phyloP scores from a whole-genome alignment of 1,140 invertebrate species.

The Euglossa dilemma region DNA sequence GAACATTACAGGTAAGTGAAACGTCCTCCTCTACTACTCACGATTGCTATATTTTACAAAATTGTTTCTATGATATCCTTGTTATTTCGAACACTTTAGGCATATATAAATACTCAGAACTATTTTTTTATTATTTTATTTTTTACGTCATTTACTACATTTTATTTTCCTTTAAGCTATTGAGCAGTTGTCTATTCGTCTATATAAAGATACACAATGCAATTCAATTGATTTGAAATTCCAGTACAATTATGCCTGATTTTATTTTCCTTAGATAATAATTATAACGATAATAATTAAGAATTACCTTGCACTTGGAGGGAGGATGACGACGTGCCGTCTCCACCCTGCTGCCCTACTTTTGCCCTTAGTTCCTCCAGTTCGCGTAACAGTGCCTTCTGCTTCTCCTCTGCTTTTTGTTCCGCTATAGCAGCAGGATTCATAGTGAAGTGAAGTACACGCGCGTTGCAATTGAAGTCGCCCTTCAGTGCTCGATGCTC shows the following conservation, averaged over 20 bases:
- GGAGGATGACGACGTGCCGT: conserved; percentile 62
- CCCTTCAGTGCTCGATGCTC: conserved; percentile 85
- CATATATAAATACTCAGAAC: no score
- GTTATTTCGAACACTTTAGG: background rate
- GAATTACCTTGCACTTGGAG: conserved; percentile 74
- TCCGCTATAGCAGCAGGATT: conserved; percentile 90
- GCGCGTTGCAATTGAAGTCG: conserved; percentile 82
- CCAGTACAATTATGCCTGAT: no score
- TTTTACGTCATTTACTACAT: background rate
- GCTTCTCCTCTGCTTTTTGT: conserved; percentile 85
- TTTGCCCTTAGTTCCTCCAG: conserved; percentile 84
- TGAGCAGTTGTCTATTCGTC: no score
- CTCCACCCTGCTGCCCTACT: conserved; percentile 72
- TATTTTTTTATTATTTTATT: background rate
- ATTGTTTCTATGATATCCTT: background rate
- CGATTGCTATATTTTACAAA: background rate
- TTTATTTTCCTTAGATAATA: background rate
- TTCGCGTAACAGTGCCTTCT: conserved; percentile 88
- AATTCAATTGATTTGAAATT: no score
- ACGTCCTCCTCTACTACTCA: background rate
- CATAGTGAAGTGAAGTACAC: conserved; percentile 86
- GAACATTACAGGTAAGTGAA: no score
- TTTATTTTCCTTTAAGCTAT: background rate
- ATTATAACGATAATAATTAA: background rate
- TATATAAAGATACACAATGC: no score